Percentiles rank a stretch among this genome's conserved stretches.
Evolutionary conservation across 2,888 invertebrate genomes (phyloP).

Genomic region (Epistrophe grossulariae): DNA sequence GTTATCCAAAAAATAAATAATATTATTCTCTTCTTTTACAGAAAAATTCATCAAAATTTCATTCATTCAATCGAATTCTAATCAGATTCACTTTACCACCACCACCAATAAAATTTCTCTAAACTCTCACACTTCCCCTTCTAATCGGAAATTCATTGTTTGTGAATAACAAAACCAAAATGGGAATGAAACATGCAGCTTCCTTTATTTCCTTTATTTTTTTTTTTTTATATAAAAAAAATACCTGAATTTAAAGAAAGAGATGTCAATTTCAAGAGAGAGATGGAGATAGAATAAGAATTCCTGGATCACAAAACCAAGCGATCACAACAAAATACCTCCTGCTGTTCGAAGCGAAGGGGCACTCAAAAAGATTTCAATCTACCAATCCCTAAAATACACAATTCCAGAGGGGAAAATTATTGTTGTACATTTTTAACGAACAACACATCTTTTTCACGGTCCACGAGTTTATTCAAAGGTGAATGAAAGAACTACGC

Average conservation of each 20-base stretch:
- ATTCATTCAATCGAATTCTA: constrained; percentile 30
- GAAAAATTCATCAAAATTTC: constrained; percentile 23
- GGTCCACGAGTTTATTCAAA: constrained; percentile 47
- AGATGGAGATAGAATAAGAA: constrained; percentile 28
- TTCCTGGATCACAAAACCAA: not conserved
- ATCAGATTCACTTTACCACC: constrained; percentile 25
- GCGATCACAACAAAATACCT: constrained; percentile 20
- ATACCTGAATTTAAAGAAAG: constrained; percentile 45
- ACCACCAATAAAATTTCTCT: not conserved
- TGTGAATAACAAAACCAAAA: constrained; percentile 20
- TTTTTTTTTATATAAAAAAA: not conserved
- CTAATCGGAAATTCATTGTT: constrained; percentile 43
- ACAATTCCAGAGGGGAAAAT: constrained; percentile 52
- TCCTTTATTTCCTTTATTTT: constrained; percentile 28
- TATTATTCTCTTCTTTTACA: not conserved
- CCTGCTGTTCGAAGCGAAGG: not conserved
- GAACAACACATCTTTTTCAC: constrained; percentile 51
- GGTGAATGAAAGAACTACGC: constrained; percentile 41
- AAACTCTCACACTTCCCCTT: constrained; percentile 24
- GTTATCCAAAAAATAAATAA: not conserved
- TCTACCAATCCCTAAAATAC: constrained; percentile 65
- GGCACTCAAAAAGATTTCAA: constrained; percentile 25
- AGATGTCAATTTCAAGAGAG: too few species aligned
- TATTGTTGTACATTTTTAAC: not conserved
- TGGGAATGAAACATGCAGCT: constrained; percentile 57